Evolutionary conservation across 2,888 invertebrate genomes (phyloP).

Genomic region (Acanthosoma haemorrhoidale): DNA sequence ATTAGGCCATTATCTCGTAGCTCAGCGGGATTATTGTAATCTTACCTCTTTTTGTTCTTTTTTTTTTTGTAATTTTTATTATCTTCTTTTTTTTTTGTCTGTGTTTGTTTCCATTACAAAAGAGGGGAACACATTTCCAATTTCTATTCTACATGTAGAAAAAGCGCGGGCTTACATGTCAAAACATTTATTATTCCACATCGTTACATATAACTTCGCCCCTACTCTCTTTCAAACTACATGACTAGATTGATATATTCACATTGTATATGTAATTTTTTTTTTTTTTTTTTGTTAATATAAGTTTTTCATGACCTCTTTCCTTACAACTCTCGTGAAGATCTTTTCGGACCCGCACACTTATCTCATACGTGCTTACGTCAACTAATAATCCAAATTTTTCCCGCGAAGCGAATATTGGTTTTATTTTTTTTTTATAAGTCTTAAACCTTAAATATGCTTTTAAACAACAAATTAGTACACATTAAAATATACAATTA

Average conservation of each 20-base stretch:
- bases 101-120: constrained; percentile 6
- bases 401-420: not conserved
- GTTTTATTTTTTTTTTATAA: not conserved
- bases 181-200: not conserved
- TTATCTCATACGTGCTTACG: not conserved
- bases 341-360: not conserved
- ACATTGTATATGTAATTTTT: not conserved
- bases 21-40: too few species aligned
- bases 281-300: not conserved
- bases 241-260: constrained; percentile 28
- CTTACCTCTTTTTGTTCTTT: too few species aligned
- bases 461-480: constrained; percentile 18
- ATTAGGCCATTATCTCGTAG: constrained; percentile 21
- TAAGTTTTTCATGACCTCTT: not conserved
- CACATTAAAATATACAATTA: constrained; percentile 26
- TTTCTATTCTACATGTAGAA: constrained; percentile 30
- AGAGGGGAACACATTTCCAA: constrained; percentile 19
- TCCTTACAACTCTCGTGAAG: not conserved
- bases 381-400: not conserved
- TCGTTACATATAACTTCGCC: constrained; percentile 11
- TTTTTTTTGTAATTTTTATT: too few species aligned
- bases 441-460: not conserved
- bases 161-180: not conserved
- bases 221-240: constrained; percentile 23
- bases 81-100: not conserved